Evolutionary conservation across 2,113 vertebrate genomes (phyloP), one percentile per base, ranked within the genome.

Genomic region (Philantomba maxwellii): DNA sequence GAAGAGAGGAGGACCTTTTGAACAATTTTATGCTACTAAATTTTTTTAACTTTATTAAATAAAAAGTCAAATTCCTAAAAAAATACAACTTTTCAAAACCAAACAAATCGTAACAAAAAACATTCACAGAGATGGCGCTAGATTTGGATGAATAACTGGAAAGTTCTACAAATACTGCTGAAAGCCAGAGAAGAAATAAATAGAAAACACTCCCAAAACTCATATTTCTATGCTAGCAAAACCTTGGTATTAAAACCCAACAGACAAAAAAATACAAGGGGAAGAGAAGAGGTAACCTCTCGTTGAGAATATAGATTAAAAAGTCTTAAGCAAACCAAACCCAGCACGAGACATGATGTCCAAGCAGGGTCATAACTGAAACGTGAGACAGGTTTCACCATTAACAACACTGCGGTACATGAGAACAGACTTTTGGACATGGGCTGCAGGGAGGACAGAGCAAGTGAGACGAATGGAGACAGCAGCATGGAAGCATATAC

Each of bases 11-110:
- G 23, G 47, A 51, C 13, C 5, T 19, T 70, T 4, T 47, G n/a
- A 87, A 62, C 30, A 84, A 64, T 5, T 15, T 57, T 9, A 33
- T 19, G 21, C 49, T 82, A 53, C 39, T 45, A 57, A 82, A 47
- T 33, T 53, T 45, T 45, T 87, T 87, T 11, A 78, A 95, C 11
- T 73, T 80, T 47, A 45, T 36, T 77, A 83, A 14, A 77, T 62
- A 36, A 28, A 45, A 91, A 17, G 13, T 75, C 25, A 89, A 89
- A 73, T 64, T 80, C 75, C 90, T 91, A 80, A n/a, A 89, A 95
- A 95, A 85, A 84, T 55, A 94, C 30, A 81, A 33, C 7, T 81
- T 85, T 51, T 11, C 80, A 83, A 88, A 92, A 95, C 66, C 77
- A 93, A 78, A 49, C 43, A 83, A 62, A 82, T 60, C 11, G 16